Percentiles rank a stretch among this genome's conserved stretches.
phyloP scores from a whole-genome alignment of 2,113 vertebrate species.

The Dromaius novaehollandiae region DNA sequence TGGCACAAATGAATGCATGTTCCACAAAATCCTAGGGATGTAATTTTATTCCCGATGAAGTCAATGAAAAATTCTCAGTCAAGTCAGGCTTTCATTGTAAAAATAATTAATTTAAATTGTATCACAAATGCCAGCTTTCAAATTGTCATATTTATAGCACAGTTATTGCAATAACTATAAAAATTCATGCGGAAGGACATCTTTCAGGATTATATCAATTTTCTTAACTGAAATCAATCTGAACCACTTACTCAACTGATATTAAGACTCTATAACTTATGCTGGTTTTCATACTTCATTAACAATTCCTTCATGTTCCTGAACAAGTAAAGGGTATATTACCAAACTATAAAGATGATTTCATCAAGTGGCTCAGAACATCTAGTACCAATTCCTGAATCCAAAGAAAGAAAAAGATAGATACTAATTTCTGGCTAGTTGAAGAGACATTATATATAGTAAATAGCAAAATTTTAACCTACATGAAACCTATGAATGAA shows the following conservation, averaged over 20 bases:
- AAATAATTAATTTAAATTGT: constrained; percentile 10
- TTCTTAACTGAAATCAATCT: not conserved
- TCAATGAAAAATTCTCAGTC: constrained; percentile 21
- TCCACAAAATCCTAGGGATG: not conserved
- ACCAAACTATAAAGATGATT: not conserved
- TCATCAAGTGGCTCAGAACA: not conserved
- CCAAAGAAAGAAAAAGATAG: not conserved
- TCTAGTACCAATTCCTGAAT: not conserved
- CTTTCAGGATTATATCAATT: not conserved
- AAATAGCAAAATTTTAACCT: not conserved
- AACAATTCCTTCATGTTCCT: not conserved
- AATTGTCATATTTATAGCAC: not conserved
- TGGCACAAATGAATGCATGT: not conserved
- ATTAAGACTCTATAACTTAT: not conserved
- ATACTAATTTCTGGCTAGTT: not conserved
- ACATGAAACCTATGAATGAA: not conserved
- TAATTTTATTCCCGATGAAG: not conserved
- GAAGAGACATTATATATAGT: no score
- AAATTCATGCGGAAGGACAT: not conserved
- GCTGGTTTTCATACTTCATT: not conserved
- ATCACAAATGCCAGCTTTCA: constrained; percentile 17
- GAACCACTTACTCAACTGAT: not conserved
- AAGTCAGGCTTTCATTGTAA: not conserved
- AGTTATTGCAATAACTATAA: not conserved
- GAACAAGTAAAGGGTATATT: not conserved